phyloP scores from a whole-genome alignment of 2,888 invertebrate genomes.

The Megalurothrips usitatus region DNA sequence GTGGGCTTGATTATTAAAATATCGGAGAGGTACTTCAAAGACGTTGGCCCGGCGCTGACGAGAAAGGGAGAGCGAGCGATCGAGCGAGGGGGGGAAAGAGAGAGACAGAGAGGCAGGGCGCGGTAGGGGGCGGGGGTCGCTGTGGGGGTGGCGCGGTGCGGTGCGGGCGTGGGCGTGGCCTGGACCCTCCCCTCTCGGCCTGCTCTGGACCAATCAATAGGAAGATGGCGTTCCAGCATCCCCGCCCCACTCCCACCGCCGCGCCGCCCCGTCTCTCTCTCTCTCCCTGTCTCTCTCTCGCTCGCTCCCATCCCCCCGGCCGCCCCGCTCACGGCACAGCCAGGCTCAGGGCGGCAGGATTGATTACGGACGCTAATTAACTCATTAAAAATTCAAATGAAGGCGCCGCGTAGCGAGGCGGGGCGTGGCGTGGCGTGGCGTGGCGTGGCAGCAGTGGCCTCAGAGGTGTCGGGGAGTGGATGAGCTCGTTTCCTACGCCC shows the following conservation, averaged over 20 bases:
- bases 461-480: too few species aligned
- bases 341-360: constrained; percentile 28
- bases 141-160: neutral
- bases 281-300: neutral
- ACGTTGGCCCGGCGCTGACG: constrained; percentile 16
- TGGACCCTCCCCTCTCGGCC: neutral
- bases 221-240: constrained; percentile 28
- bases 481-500: too few species aligned
- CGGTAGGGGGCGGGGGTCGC: neutral
- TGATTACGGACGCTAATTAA: constrained; percentile 21
- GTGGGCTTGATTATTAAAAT: constrained; percentile 27
- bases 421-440: too few species aligned
- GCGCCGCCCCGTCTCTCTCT: neutral
- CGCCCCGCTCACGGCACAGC: neutral
- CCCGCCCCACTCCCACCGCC: constrained; percentile 7
- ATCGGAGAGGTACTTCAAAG: constrained; percentile 29
- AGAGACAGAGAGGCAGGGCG: neutral
- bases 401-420: neutral
- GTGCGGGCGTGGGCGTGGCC: neutral
- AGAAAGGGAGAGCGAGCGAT: neutral
- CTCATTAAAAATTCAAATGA: constrained; percentile 21
- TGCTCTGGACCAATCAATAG: constrained; percentile 24
- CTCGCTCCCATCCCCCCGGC: neutral
- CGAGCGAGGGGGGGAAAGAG: neutral
- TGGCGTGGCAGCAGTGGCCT: too few species aligned